Base-by-base conservation (phyloP, 2,113 vertebrate genomes). In the Dipodomys stephensi region DNA sequence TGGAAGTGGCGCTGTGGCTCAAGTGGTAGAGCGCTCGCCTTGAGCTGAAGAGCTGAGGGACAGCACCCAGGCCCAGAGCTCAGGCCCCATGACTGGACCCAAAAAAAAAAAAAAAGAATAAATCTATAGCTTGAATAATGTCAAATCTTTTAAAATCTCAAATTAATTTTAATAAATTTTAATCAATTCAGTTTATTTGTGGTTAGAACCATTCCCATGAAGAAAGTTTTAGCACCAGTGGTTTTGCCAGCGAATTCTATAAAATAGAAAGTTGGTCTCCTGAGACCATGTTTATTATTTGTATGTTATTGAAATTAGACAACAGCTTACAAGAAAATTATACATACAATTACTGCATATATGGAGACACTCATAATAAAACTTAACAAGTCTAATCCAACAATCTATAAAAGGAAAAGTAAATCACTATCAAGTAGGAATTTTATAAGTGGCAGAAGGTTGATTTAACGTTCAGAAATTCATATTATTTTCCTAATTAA, bases 61-160 rank as follows among this genome's bases (percentile, higher is more conserved):
- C 35, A 39, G 35, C 35, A 4, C 35, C 35, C 35, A 39, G 35
- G 35, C 35, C 35, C 35, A 39, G 35, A 39, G 35, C 4, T 39
- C 35, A 39, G 35, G 35, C 35, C 35, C 35, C 35, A 35, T 39
- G 35, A 39, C 35, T 39, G 35, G 35, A 39, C 35, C 35, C 35
- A 3, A 3, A 39, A 39, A 39, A 39, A 35, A 35, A 35, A 39
- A 39, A 39, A 39, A 71, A 93, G 27, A 93, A 67, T 76, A 85
- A 84, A 79, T 72, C 22, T 46, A 73, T 65, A 71, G 13, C 18
- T 49, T 84, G 23, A 78, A 78, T 83, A 83, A 69, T 83, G 16
- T 84, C 71, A 78, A 18, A 84, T 64, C 30, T 93, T 30, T 87
- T 73, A n/a, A 82, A 87, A 82, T 49, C 49, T 12, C 15, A 92